Base-by-base conservation (phyloP, 2,797 vertebrate genomes). In the Manis javanica region DNA sequence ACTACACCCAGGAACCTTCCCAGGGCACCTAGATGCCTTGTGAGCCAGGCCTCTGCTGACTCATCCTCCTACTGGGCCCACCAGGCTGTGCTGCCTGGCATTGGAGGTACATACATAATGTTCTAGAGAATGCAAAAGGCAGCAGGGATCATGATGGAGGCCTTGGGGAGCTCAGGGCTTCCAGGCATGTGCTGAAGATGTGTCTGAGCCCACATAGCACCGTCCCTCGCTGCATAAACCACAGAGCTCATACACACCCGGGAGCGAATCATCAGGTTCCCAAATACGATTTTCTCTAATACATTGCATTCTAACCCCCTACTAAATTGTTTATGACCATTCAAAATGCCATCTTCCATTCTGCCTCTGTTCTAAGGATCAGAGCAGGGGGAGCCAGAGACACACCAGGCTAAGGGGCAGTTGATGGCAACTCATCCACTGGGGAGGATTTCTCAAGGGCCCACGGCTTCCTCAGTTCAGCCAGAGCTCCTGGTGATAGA, bases 11-110 rank as follows among this genome's bases (percentile, higher is more conserved):
- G 26, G 64, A 31, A 10, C 2, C n/a, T 55, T 42, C 51, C 46
- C 19, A 29, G 69, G 46, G 46, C 0, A 0, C 10, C 77, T 7
- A 61, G 46, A n/a, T 5, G 0, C 53, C 3, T 24, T 21, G 55
- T 23, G 64, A 72, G 57, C 83, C 55, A 49, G 86, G 34, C 39
- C 8, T 39, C 34, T 21, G 79, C 39, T 12, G 26, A 46, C 13
- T 42, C 23, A 2, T n/a, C 31, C 9, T 66, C 39, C 31, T 11
- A 3, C 14, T 39, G 39, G 68, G n/a, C 39, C 42, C n/a, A 51
- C 15, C n/a, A 39, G 83, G n/a, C 92, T 46, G 7, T 55, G 57
- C 46, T 23, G 29, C 74, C 53, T 77, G 68, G 21, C 12, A 1
- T 53, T 23, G 78, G 49, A 72, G 11, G 3, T 6, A 2, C 12